Conservation (phyloP, 2,888 invertebrate genomes). For the Colostygia pectinataria region DNA sequence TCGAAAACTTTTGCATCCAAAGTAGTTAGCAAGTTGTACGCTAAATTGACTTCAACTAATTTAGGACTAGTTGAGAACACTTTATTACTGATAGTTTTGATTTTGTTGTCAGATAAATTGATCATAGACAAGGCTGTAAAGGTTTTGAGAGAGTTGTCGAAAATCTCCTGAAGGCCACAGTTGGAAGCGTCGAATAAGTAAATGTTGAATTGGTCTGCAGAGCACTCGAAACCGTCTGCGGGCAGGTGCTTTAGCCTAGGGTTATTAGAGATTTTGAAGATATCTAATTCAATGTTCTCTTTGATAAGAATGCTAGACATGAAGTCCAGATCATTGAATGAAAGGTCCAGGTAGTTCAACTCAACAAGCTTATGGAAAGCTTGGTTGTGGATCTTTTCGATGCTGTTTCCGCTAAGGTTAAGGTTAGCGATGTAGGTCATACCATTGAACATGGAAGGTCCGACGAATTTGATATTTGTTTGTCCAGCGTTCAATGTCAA, state of each 20-base stretch:
- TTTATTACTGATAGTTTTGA: conserved; percentile 79
- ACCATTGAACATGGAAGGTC: conserved; percentile 85
- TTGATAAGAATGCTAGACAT: conserved; percentile 87
- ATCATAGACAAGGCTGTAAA: conserved; percentile 87
- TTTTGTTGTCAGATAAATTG: conserved; percentile 86
- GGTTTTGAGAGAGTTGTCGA: conserved; percentile 85
- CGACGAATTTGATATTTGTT: conserved; percentile 86
- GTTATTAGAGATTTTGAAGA: conserved; percentile 88
- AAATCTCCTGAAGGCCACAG: conserved; percentile 86
- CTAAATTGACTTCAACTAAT: conserved; percentile 87
- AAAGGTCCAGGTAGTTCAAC: conserved; percentile 88
- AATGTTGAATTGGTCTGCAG: conserved; percentile 84
- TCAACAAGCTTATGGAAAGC: conserved; percentile 86
- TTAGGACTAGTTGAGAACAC: conserved; percentile 82
- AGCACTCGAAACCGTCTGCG: conserved; percentile 85
- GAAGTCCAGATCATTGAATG: conserved; percentile 87
- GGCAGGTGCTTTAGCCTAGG: conserved; percentile 86
- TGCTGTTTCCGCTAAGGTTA: conserved; percentile 86
- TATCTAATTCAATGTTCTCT: conserved; percentile 86
- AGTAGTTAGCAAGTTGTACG: conserved; percentile 85
- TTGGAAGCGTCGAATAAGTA: conserved; percentile 88
- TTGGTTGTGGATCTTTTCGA: conserved; percentile 86
- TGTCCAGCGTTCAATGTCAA: conserved; percentile 87
- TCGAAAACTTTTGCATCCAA: conserved; percentile 85
- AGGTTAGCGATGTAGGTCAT: conserved; percentile 86